Percentiles rank a stretch among this genome's conserved stretches.
Evolutionary conservation across 2,888 invertebrate species (phyloP).

Genomic region (Spilosoma lubricipeda): DNA sequence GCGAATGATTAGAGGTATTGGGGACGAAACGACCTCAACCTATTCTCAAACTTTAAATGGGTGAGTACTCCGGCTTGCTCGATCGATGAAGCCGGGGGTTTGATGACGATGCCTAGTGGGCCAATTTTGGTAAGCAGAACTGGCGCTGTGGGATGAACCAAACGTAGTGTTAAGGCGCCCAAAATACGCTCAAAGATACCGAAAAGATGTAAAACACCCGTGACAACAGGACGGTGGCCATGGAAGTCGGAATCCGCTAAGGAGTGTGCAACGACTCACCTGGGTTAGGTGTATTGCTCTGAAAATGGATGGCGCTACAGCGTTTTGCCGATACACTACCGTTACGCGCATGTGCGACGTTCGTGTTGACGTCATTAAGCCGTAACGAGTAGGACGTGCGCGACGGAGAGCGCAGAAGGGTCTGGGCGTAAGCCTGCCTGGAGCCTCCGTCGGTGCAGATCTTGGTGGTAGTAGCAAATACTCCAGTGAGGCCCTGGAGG

Average conservation of each 20-base stretch:
- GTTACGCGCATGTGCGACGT: constrained; percentile 69
- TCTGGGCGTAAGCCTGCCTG: constrained; percentile 82
- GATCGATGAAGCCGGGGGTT: constrained; percentile 82
- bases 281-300: constrained; percentile 73
- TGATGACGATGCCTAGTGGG: constrained; percentile 89
- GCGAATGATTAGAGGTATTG: constrained; percentile 91
- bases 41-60: constrained; percentile 93
- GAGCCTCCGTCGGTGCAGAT: constrained; percentile 86
- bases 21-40: constrained; percentile 90
- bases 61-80: constrained; percentile 89
- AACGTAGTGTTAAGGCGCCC: constrained; percentile 72
- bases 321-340: constrained; percentile 75
- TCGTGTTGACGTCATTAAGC: constrained; percentile 66
- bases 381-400: constrained; percentile 87
- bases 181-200: constrained; percentile 81
- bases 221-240: constrained; percentile 38
- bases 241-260: constrained; percentile 44
- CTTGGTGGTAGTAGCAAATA: constrained; percentile 91
- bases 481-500: constrained; percentile 87
- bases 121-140: constrained; percentile 87
- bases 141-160: constrained; percentile 1
- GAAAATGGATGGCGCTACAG: constrained; percentile 89
- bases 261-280: constrained; percentile 86
- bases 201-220: constrained; percentile 76
- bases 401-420: constrained; percentile 86